These are phyloP conservation scores for Tachyglossus aculeatus DNA, from an alignment of 2,797 vertebrate genomes.

Conservation along the genomic window DNA sequence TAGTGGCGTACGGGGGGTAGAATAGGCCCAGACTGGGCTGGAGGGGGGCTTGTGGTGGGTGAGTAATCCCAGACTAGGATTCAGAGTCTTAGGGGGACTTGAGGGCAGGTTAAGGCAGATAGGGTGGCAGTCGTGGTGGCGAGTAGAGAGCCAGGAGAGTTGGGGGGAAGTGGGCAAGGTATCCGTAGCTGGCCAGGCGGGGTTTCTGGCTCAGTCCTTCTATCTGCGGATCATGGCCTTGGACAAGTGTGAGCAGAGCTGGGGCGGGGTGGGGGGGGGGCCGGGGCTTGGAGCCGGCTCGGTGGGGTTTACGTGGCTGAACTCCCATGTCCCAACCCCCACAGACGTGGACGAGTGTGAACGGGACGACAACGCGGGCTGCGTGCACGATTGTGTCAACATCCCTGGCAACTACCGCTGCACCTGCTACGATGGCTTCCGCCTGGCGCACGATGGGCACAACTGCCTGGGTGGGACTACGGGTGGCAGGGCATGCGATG, in stretches of 20 bases:
- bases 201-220: no score
- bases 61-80: rapidly evolving
- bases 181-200: no score
- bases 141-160: no score
- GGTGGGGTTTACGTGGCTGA: not conserved
- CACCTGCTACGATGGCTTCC: conserved; percentile 97
- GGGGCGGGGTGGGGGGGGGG: no score
- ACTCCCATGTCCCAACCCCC: not conserved
- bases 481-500: not conserved
- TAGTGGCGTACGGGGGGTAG: not conserved
- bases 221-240: no score
- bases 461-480: conserved; percentile 89
- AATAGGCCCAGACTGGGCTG: not conserved
- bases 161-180: no score
- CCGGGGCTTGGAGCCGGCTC: no score
- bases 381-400: conserved; percentile 95
- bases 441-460: conserved; percentile 93
- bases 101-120: no score
- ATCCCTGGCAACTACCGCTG: conserved; percentile 96
- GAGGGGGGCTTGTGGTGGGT: rapidly evolving
- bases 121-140: no score
- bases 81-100: no score
- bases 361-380: conserved; percentile 87
- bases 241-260: no score
- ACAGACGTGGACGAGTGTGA: conserved; percentile 83